Conservation (phyloP, 2,113 vertebrate species). For the Corydoras maculifer region DNA sequence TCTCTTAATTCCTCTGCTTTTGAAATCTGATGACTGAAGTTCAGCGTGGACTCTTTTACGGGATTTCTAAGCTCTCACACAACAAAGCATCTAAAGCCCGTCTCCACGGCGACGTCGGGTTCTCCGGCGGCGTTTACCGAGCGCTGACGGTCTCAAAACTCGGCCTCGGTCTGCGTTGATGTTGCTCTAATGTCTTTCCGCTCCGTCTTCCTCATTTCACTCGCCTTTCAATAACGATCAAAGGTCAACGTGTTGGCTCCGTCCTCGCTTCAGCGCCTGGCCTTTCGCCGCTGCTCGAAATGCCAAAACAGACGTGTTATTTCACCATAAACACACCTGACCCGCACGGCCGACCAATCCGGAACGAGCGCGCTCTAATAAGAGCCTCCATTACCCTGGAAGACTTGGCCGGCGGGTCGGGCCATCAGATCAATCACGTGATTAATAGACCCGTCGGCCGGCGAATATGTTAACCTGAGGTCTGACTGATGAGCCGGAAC, state of each 20-base stretch:
- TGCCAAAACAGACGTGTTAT: conserved; percentile 37
- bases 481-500: neutral
- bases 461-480: conserved; percentile 4
- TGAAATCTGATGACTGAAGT: too few species aligned
- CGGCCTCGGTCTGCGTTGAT: too few species aligned
- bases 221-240: conserved; percentile 35
- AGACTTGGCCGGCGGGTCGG: neutral
- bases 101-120: too few species aligned
- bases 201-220: conserved; percentile 3
- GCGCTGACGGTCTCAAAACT: too few species aligned
- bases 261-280: conserved; percentile 22
- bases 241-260: conserved; percentile 38
- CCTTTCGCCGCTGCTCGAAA: conserved; percentile 39
- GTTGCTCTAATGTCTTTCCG: neutral
- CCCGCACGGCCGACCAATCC: conserved; percentile 8
- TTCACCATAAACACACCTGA: conserved; percentile 28
- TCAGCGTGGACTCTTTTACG: too few species aligned
- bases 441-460: conserved; percentile 28
- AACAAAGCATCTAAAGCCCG: too few species aligned
- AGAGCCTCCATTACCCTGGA: neutral
- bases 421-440: conserved; percentile 20
- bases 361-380: neutral
- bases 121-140: too few species aligned
- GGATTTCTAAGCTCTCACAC: too few species aligned
- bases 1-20: too few species aligned